These are phyloP conservation scores for Harpagifer antarcticus DNA, from an alignment of 2,797 vertebrate genomes.

Conservation along the genomic window DNA sequence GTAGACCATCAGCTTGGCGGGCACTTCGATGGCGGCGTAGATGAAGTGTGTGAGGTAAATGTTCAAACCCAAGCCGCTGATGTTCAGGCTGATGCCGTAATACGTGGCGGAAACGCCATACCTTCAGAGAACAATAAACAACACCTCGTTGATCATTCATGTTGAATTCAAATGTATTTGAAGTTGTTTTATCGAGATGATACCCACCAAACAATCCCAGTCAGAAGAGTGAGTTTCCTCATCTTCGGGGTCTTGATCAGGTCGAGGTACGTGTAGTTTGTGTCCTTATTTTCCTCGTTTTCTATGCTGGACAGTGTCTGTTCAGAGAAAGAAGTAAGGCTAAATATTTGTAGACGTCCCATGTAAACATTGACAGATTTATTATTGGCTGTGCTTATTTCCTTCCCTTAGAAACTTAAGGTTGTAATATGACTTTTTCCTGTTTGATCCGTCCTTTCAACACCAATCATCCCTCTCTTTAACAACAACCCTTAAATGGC, in stretches of 20 bases:
- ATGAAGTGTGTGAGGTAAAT: conserved; percentile 91
- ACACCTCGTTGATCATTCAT: not conserved
- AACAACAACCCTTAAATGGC: too few relatives aligned
- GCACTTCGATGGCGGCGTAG: conserved; percentile 88
- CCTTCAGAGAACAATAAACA: conserved; percentile 73
- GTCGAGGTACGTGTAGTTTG: conserved; percentile 85
- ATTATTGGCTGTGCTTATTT: too few relatives aligned
- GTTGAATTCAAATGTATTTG: not conserved
- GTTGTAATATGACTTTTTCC: too few relatives aligned
- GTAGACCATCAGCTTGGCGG: conserved; percentile 86
- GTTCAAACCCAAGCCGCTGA: conserved; percentile 87
- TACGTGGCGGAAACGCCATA: conserved; percentile 91
- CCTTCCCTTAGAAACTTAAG: too few relatives aligned
- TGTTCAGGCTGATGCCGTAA: conserved; percentile 90
- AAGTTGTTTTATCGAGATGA: not conserved
- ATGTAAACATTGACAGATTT: too few relatives aligned
- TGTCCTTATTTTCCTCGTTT: conserved; percentile 47
- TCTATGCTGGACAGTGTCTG: conserved; percentile 81
- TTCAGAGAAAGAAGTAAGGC: not conserved
- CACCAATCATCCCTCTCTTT: too few relatives aligned
- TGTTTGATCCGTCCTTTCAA: too few relatives aligned
- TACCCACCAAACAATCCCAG: conserved; percentile 87
- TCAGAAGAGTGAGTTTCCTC: conserved; percentile 81
- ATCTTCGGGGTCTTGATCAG: conserved; percentile 87
- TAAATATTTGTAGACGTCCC: too few relatives aligned